phyloP scores from a whole-genome alignment of 2,113 vertebrate species.

The Probosciger aterrimus region DNA sequence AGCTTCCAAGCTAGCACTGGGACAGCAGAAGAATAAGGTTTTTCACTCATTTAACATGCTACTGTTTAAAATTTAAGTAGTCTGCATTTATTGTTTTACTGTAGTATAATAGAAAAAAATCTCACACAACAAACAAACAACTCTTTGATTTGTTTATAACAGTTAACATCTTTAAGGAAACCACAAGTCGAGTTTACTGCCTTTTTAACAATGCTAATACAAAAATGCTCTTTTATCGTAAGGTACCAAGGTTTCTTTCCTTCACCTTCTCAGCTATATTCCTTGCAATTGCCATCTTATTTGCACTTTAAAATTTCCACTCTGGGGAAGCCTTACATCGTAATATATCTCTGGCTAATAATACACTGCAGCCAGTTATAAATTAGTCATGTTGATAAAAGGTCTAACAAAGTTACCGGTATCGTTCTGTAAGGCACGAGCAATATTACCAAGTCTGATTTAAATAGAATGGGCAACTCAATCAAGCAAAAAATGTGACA shows the following conservation, averaged over 20 bases:
- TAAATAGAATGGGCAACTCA: slow-evolving; percentile 49
- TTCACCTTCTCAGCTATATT: neutral
- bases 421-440: neutral
- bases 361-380: neutral
- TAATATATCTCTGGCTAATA: slow-evolving; percentile 14
- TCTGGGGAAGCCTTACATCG: neutral
- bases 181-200: neutral
- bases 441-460: slow-evolving; percentile 22
- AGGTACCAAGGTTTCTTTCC: neutral
- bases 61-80: neutral
- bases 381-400: slow-evolving; percentile 42
- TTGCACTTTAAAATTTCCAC: neutral
- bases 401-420: slow-evolving; percentile 44
- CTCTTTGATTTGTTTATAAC: neutral
- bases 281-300: neutral
- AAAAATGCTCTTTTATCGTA: neutral
- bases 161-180: neutral
- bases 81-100: neutral
- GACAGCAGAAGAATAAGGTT: neutral
- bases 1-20: neutral
- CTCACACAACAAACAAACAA: neutral
- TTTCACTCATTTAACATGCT: neutral
- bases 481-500: slow-evolving; percentile 35
- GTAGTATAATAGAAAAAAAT: neutral
- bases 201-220: neutral